Evolutionary conservation across 2,888 invertebrate species (phyloP), one percentile per base, ranked within the genome.

Genomic region (Azorinus chamasolen): DNA sequence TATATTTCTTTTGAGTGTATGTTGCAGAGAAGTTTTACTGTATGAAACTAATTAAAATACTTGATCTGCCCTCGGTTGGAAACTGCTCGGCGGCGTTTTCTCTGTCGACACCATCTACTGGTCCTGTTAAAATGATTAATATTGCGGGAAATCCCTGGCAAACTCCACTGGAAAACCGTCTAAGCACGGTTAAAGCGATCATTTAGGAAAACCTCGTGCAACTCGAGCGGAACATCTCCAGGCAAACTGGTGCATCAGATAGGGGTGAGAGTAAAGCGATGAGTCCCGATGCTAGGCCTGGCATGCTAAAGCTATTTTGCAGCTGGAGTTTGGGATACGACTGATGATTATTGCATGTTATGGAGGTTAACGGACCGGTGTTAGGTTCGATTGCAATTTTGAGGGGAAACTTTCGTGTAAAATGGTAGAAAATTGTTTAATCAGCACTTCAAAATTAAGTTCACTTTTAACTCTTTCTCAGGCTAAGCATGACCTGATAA

Each of bases 101-200:
- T 25, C 18, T 22, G 18, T 32, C 32, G 27, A 25, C 24, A 27
- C 27, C 22, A 54, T 43, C 45, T 59, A 58, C 59, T 59, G 65
- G 46, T 51, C 55, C 72, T 72, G 72, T 58, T 41, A 72, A 72
- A 72, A 61, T 72, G 61, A 65, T 72, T 65, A 54, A 72, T 59
- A 20, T 18, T 45, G 32, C 37, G 53, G 45, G 59, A 46, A 58
- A 46, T 24, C 32, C 20, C 72, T 72, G 65, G 65, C 43, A 59
- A 57, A 51, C 53, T 20, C 16, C 37, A 50, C 54, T 64, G 64
- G 64, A 53, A 59, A 41, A 37, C 18, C 16, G n/a, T 37, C 54
- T 24, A 45, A 54, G 54, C 46, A 22, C 61, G 54, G 61, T 61
- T 61, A 53, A 65, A 55, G 53, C 39, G 46, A 65, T 68, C 66